Evolutionary conservation across 2,888 invertebrate genomes (phyloP).

Genomic region (Furcula furcula): DNA sequence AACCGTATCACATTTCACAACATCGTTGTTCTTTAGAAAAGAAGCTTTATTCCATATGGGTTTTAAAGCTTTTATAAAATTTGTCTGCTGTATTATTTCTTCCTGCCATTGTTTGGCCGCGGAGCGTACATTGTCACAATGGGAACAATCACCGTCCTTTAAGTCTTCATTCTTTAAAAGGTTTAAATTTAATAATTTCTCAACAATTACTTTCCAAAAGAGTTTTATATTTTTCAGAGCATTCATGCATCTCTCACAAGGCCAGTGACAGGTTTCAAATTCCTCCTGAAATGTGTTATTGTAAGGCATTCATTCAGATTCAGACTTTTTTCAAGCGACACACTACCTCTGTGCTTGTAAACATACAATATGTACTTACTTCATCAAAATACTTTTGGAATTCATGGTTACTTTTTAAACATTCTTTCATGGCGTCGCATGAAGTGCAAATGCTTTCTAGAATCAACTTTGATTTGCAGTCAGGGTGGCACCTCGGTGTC

Average conservation of each 20-base stretch:
- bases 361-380: conserved; percentile 35
- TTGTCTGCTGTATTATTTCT: conserved; percentile 56
- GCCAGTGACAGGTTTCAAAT: conserved; percentile 69
- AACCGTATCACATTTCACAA: conserved; percentile 5
- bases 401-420: conserved; percentile 47
- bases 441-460: conserved; percentile 63
- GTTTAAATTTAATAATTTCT: conserved; percentile 58
- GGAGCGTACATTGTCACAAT: conserved; percentile 40
- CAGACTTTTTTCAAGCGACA: no score
- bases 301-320: no score
- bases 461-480: conserved; percentile 64
- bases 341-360: no score
- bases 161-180: conserved; percentile 37
- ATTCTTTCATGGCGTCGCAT: conserved; percentile 58
- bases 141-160: conserved; percentile 19
- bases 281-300: conserved; percentile 62
- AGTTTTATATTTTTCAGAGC: conserved; percentile 69
- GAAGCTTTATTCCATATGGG: conserved; percentile 24
- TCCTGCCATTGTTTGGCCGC: conserved; percentile 57
- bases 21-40: conserved; percentile 6
- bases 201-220: conserved; percentile 68
- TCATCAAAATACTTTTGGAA: conserved; percentile 64
- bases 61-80: conserved; percentile 45
- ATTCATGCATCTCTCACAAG: conserved; percentile 66
- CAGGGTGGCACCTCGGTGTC: conserved; percentile 57